Base-by-base conservation (phyloP, 2,113 vertebrate genomes). In the Oncorhynchus mykiss region DNA sequence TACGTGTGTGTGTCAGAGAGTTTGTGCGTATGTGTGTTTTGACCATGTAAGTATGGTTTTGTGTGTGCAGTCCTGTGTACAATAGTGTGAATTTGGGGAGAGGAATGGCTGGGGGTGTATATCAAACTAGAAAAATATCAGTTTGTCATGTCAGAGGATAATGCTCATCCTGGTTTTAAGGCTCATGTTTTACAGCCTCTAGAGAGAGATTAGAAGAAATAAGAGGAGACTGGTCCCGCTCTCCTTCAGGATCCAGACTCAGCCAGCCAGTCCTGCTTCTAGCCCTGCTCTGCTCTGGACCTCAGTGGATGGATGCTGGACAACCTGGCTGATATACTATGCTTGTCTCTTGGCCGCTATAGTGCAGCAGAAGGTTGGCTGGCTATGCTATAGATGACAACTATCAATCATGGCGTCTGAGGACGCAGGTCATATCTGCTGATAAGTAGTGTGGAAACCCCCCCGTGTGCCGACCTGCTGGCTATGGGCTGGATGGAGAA, bases 381-480 rank as follows among this genome's bases (percentile, higher is more conserved):
- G 79, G 13, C 13, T 51, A 16, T 79, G 29, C 67, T 34, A n/a
- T 3, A 34, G 67, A 68, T 31, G 82, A 84, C 82, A 86, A 84
- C 82, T 90, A 92, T 92, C 95, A 93, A 91, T 96, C 90, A 90
- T 83, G 78, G 87, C 60, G 86, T 91, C 91, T 92, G 92, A 92
- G 89, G 91, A 93, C 92, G 92, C 89, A 84, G 88, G 88, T 88
- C 78, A 59, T 71, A 81, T 88, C 92, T 92, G 88, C 90, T 92
- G 92, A 92, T 90, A 93, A 92, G 91, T 93, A 91, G 80, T 92
- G 89, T 93, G 92, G 91, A 94, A 92, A 93, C 90, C 84, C 87
- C 92, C 92, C 89, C 92, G 90, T 82, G 88, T 87, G 91, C 84
- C 88, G 88, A 24, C 22, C 69, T 45, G 24, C 60, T 45, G 74